phyloP scores from a whole-genome alignment of 2,888 invertebrate genomes.

The Leucophora obtusa region DNA sequence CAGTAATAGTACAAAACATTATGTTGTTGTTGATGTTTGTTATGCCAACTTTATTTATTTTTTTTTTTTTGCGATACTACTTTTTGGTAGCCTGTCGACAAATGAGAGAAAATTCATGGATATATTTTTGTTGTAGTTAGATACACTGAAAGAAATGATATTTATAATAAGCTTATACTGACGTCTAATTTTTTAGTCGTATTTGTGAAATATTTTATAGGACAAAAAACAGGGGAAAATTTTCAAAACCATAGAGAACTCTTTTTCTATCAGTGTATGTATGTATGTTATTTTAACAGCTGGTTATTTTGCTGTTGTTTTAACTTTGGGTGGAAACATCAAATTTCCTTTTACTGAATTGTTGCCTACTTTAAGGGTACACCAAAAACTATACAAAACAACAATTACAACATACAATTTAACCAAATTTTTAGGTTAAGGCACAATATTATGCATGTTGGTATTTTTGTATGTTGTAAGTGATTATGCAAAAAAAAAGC shows the following conservation, averaged over 20 bases:
- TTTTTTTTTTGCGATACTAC: neutral
- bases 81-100: slow-evolving; percentile 6
- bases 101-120: slow-evolving; percentile 4
- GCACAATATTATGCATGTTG: neutral
- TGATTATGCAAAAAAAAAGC: slow-evolving; percentile 20
- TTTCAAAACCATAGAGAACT: neutral
- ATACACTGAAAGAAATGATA: neutral
- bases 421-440: slow-evolving; percentile 17
- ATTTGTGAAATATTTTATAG: too few relatives aligned
- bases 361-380: slow-evolving; percentile 23
- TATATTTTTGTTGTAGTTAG: neutral
- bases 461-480: neutral
- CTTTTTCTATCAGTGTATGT: neutral
- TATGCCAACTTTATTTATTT: neutral
- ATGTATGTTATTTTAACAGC: slow-evolving; percentile 26
- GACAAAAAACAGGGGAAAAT: too few relatives aligned
- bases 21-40: neutral
- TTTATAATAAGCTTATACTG: too few relatives aligned
- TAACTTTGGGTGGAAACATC: slow-evolving; percentile 15
- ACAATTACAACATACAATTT: slow-evolving; percentile 25
- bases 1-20: slow-evolving; percentile 7
- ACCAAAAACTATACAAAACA: slow-evolving; percentile 5
- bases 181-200: too few relatives aligned
- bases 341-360: slow-evolving; percentile 2
- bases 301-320: slow-evolving; percentile 10